Evolutionary conservation across 2,888 invertebrate genomes (phyloP).

Genomic region (Trichogramma dendrolimi): DNA sequence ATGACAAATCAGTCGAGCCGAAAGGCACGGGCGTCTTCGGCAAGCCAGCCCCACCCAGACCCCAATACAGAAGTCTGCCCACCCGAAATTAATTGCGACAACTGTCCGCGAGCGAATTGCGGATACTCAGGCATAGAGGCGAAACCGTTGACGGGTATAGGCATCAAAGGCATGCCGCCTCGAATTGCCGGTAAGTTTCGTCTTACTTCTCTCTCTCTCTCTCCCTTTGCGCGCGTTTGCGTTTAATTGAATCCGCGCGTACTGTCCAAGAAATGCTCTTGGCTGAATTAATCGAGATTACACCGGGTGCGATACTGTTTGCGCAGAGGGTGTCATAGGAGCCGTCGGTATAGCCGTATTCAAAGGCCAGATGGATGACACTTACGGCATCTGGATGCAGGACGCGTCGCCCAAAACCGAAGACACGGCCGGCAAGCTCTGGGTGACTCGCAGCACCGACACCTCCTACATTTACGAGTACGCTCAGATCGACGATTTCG

Average conservation of each 20-base stretch:
- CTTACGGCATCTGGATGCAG: slow-evolving; percentile 81
- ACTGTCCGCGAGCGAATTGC: slow-evolving; percentile 58
- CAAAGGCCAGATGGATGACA: slow-evolving; percentile 72
- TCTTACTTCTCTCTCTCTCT: neutral
- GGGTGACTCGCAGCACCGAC: slow-evolving; percentile 78
- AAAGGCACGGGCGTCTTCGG: slow-evolving; percentile 55
- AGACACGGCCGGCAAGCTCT: slow-evolving; percentile 66
- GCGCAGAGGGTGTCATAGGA: slow-evolving; percentile 77
- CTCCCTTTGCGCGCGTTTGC: neutral
- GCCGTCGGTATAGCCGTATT: slow-evolving; percentile 92
- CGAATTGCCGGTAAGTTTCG: slow-evolving; percentile 42
- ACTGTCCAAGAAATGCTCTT: neutral
- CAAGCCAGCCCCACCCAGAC: slow-evolving; percentile 59
- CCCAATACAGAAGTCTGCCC: slow-evolving; percentile 61
- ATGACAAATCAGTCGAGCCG: slow-evolving; percentile 27
- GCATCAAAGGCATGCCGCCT: slow-evolving; percentile 40
- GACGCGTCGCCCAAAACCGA: slow-evolving; percentile 63
- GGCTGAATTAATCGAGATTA: neutral
- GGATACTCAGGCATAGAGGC: slow-evolving; percentile 43
- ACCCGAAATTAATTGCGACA: slow-evolving; percentile 59
- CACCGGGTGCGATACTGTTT: neutral
- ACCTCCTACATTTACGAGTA: slow-evolving; percentile 73
- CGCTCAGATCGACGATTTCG: slow-evolving; percentile 61
- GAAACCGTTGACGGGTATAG: slow-evolving; percentile 39
- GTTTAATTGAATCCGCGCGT: neutral